Evolutionary conservation across 2,797 vertebrate species (phyloP).

Genomic region (Lithobates pipiens): DNA sequence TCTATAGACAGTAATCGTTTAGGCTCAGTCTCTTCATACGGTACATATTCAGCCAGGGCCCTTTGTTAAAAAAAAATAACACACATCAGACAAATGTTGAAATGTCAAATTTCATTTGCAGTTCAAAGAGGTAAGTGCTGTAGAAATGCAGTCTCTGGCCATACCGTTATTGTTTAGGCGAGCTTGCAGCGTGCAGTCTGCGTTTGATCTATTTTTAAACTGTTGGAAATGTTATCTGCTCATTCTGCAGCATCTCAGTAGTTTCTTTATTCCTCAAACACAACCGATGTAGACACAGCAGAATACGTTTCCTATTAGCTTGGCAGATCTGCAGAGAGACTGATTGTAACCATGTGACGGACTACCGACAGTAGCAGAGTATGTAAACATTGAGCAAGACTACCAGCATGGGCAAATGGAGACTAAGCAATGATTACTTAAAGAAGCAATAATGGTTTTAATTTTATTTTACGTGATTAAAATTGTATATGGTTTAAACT

Average conservation of each 20-base stretch:
- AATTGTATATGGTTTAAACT: too few relatives aligned
- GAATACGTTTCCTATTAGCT: slow-evolving; percentile 33
- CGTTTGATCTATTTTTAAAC: slow-evolving; percentile 39
- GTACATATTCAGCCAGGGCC: background rate
- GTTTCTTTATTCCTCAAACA: slow-evolving; percentile 28
- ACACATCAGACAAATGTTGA: slow-evolving; percentile 18
- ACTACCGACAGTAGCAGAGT: slow-evolving; percentile 31
- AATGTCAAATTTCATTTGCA: slow-evolving; percentile 41
- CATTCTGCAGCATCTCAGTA: slow-evolving; percentile 14
- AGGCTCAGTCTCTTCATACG: background rate
- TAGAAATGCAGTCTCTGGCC: slow-evolving; percentile 16
- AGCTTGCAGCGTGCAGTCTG: slow-evolving; percentile 9
- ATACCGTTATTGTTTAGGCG: slow-evolving; percentile 40
- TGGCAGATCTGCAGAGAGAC: background rate
- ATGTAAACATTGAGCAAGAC: slow-evolving; percentile 14
- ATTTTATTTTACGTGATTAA: too few relatives aligned
- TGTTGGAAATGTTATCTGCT: slow-evolving; percentile 20
- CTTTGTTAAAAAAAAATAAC: slow-evolving; percentile 4
- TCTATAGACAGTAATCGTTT: background rate
- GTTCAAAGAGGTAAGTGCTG: slow-evolving; percentile 22
- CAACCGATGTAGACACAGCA: slow-evolving; percentile 8
- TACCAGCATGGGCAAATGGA: background rate
- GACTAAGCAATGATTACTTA: background rate
- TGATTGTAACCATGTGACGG: slow-evolving; percentile 25
- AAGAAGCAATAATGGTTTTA: background rate